Conservation (phyloP, 2,888 invertebrate species). For the Leucozona laternaria region DNA sequence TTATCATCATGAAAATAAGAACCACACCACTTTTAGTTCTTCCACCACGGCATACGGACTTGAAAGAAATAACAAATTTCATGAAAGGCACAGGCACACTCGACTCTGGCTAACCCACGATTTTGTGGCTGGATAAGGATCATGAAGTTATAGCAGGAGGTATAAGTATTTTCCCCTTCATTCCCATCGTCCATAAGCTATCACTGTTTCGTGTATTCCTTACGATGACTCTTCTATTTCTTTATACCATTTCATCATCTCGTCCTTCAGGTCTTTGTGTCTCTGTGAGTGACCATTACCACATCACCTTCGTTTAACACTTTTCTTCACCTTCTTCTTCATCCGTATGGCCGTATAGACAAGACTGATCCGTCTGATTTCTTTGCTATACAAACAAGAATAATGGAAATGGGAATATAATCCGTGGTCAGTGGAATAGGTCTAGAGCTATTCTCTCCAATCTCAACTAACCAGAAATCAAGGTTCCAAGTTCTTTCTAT, state of each 20-base stretch:
- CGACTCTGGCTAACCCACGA: conserved; percentile 64
- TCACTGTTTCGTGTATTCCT: neutral
- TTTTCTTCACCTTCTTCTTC: conserved; percentile 46
- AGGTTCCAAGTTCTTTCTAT: conserved; percentile 48
- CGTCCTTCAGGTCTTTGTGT: conserved; percentile 62
- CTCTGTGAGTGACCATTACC: conserved; percentile 48
- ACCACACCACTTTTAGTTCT: conserved; percentile 62
- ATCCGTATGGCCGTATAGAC: conserved; percentile 3
- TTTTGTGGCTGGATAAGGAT: conserved; percentile 74
- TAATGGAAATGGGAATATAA: conserved; percentile 63
- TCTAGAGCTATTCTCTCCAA: conserved; percentile 20
- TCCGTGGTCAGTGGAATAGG: conserved; percentile 62
- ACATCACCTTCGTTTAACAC: conserved; percentile 73
- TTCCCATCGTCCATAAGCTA: neutral
- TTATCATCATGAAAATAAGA: conserved; percentile 31
- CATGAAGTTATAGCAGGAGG: conserved; percentile 30
- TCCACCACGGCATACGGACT: conserved; percentile 1
- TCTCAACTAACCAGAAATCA: conserved; percentile 37
- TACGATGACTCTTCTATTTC: conserved; percentile 29
- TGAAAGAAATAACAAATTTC: conserved; percentile 12
- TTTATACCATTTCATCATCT: conserved; percentile 43
- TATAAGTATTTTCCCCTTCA: neutral
- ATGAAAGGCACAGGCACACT: conserved; percentile 40
- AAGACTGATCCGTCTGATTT: conserved; percentile 14
- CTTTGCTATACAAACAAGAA: conserved; percentile 12